A percentile compares a stretch with the other conserved stretches of the same genome.
phyloP scores from a whole-genome alignment of 2,113 vertebrate genomes.

The Epinephelus moara region DNA sequence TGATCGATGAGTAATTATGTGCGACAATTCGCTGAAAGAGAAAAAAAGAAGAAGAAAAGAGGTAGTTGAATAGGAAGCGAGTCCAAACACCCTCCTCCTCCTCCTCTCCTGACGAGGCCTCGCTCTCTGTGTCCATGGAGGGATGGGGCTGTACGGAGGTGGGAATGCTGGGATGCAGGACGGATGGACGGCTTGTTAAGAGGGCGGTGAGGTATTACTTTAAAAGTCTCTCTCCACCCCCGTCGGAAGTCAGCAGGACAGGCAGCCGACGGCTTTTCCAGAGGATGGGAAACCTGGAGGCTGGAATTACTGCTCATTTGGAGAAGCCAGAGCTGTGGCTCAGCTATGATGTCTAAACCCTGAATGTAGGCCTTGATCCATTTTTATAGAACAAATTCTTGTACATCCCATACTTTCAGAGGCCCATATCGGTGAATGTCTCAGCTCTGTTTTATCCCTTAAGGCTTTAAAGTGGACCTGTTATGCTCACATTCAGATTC shows the following conservation, averaged over 20 bases:
- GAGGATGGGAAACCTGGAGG: conserved; percentile 85
- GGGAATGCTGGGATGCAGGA: conserved; percentile 68
- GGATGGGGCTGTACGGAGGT: conserved; percentile 62
- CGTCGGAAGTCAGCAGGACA: conserved; percentile 79
- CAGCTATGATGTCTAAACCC: conserved; percentile 6
- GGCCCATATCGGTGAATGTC: neutral
- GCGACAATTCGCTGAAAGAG: conserved; percentile 39
- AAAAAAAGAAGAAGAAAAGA: conserved; percentile 14
- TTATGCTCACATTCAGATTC: no score
- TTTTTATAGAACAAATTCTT: neutral
- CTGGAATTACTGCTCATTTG: conserved; percentile 72
- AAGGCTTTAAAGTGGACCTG: no score
- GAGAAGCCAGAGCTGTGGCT: conserved; percentile 42
- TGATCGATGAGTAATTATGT: conserved; percentile 39
- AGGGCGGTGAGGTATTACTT: conserved; percentile 81
- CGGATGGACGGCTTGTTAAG: conserved; percentile 73
- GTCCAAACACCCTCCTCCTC: conserved; percentile 22
- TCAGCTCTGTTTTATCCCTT: neutral
- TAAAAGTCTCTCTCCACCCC: conserved; percentile 81
- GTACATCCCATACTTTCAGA: neutral
- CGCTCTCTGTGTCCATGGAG: conserved; percentile 54
- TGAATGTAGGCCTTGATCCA: neutral
- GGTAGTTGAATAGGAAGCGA: conserved; percentile 10
- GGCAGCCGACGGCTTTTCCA: conserved; percentile 80
- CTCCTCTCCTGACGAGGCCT: conserved; percentile 35